phyloP scores from a whole-genome alignment of 2,888 invertebrate genomes.

The Caprella mutica region DNA sequence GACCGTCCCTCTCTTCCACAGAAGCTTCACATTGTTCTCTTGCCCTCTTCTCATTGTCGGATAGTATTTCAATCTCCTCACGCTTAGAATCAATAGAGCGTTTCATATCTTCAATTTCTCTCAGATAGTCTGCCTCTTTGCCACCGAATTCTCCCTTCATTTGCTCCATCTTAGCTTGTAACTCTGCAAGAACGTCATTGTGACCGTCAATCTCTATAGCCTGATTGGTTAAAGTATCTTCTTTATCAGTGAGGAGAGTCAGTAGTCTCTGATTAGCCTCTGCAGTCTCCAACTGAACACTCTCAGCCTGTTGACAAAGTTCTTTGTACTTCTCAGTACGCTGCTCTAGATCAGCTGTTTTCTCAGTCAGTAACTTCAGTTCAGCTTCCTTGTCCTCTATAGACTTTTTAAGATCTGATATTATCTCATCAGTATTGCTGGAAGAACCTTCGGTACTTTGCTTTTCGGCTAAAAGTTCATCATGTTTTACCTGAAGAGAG shows the following conservation, averaged over 20 bases:
- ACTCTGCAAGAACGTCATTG: constrained; percentile 34
- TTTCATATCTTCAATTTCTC: too few relatives aligned
- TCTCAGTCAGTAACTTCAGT: too few relatives aligned
- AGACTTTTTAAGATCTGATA: background rate
- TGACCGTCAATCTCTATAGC: constrained; percentile 31
- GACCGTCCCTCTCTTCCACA: too few relatives aligned
- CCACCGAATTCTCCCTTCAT: too few relatives aligned
- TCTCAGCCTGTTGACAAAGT: constrained; percentile 21
- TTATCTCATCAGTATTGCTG: background rate
- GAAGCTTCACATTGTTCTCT: too few relatives aligned
- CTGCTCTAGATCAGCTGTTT: background rate
- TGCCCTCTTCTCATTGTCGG: too few relatives aligned
- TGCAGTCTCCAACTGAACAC: constrained; percentile 15
- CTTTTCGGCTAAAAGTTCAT: constrained; percentile 52
- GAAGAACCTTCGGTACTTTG: constrained; percentile 18
- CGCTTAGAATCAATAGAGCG: too few relatives aligned
- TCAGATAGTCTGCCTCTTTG: too few relatives aligned
- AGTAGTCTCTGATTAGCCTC: constrained; percentile 27
- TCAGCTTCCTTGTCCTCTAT: constrained; percentile 2
- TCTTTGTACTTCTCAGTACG: constrained; percentile 20
- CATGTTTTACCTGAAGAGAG: constrained; percentile 65
- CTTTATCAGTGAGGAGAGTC: constrained; percentile 31
- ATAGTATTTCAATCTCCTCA: too few relatives aligned
- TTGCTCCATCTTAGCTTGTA: too few relatives aligned
- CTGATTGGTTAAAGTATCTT: constrained; percentile 20